Conservation (phyloP, 2,888 invertebrate species). For the Sinopyrophorus schimmeli region DNA sequence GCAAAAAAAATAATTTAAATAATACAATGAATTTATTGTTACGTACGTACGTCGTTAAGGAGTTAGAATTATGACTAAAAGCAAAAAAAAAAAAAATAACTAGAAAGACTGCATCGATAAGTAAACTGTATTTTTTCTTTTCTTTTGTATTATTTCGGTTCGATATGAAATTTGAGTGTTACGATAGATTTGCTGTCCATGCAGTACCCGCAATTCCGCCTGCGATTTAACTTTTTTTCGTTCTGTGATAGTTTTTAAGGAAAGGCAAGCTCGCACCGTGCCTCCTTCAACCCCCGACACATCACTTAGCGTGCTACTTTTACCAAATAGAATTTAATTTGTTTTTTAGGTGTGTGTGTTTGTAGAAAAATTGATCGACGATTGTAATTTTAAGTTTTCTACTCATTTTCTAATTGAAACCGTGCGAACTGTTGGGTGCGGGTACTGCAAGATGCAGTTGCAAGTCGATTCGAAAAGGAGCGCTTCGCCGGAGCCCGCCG, state of each 20-base stretch:
- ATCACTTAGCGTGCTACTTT: too few species aligned
- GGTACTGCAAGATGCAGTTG: conserved; percentile 55
- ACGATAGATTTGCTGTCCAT: conserved; percentile 49
- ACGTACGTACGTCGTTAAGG: conserved; percentile 52
- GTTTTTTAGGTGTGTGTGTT: too few species aligned
- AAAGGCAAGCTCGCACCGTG: too few species aligned
- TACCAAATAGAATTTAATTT: too few species aligned
- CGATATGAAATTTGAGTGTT: conserved; percentile 47
- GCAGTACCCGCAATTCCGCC: conserved; percentile 49
- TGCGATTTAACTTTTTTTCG: conserved; percentile 36
- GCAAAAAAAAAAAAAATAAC: too few species aligned
- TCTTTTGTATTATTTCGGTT: conserved; percentile 48
- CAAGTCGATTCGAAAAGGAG: too few species aligned
- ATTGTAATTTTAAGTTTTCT: too few species aligned
- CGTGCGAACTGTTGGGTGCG: conserved; percentile 42
- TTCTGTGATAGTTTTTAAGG: conserved; percentile 48
- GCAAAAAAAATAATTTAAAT: too few species aligned
- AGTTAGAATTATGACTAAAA: conserved; percentile 49
- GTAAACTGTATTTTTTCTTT: conserved; percentile 51
- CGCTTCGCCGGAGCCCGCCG: too few species aligned
- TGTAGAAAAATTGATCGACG: too few species aligned
- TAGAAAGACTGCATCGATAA: conserved; percentile 57
- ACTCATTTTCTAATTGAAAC: too few species aligned
- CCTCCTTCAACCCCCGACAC: too few species aligned
- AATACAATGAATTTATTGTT: conserved; percentile 58